These are phyloP conservation scores for Cassiopea xamachana DNA, from an alignment of 30 jellyfish, hydroid and myxozoan species.

Conservation along the genomic window DNA sequence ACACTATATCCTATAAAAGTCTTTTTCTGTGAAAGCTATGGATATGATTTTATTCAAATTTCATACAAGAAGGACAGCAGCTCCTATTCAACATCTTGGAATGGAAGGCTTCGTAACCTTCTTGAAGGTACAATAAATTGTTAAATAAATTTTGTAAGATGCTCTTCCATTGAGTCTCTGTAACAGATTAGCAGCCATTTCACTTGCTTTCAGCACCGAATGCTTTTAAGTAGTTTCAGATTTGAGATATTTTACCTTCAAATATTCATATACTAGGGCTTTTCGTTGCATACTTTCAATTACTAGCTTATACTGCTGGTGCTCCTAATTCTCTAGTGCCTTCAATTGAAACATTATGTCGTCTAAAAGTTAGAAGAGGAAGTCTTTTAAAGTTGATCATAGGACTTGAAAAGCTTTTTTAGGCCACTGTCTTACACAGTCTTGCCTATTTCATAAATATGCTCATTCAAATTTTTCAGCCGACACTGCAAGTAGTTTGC, in stretches of 20 bases:
- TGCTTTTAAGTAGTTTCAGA: too few relatives aligned
- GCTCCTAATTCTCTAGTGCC: too few relatives aligned
- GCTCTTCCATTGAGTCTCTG: not conserved
- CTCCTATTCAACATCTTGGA: not conserved
- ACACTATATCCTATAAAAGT: constrained; percentile 7
- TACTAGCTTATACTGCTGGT: too few relatives aligned
- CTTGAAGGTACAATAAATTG: not conserved
- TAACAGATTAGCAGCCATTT: too few relatives aligned
- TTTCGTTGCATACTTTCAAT: too few relatives aligned
- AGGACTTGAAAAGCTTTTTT: not conserved
- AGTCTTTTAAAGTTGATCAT: not conserved
- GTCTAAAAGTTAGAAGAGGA: too few relatives aligned
- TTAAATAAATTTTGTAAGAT: too few relatives aligned
- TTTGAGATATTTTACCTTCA: too few relatives aligned
- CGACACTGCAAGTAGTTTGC: not conserved
- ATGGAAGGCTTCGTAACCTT: constrained; percentile 11
- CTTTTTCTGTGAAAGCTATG: not conserved
- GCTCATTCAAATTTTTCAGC: not conserved
- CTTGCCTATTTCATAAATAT: not conserved
- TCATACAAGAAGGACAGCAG: constrained; percentile 12
- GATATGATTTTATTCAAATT: not conserved
- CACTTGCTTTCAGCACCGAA: too few relatives aligned
- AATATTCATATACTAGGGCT: too few relatives aligned
- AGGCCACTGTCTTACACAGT: not conserved
- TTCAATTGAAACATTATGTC: too few relatives aligned